Evolutionary conservation across 1,140 invertebrate species (phyloP), one percentile per base, ranked within the genome.

Genomic region (Ditylenchus dipsaci): DNA sequence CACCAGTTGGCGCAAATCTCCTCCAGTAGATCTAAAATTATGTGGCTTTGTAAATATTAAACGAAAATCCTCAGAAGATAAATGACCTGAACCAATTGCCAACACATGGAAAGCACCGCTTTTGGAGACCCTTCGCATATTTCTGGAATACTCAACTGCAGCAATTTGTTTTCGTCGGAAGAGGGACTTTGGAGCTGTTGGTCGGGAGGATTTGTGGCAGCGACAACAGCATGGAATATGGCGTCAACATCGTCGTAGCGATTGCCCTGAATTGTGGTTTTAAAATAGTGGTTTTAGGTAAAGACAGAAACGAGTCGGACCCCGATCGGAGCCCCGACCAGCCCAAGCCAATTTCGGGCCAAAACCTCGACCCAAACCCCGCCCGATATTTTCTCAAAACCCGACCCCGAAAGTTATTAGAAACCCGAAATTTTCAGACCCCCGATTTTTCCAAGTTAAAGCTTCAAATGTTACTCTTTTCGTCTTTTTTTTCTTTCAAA

Each of bases 21-120:
- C 65, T 7, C 79, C 78, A 81, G 60, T 74, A 80, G 15, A 81
- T 72, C 38, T 80, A 47, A 30, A 78, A 26, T 33, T 33, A 13
- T 7, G 49, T 53, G 3, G 49, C 15, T 53, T 21, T 19, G n/a
- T 53, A 53, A 53, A 53, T 17, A 53, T 7, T n/a, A 53, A 7
- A 53, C 15, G 49, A 53, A 53, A 53, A 17, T 5, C 3, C 15
- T 53, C 15, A 5, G 8, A 53, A 3, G 15, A 53, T 3, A 53
- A 17, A 3, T 43, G n/a, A 61, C 63, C 56, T 65, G 69, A 19
- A 73, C 67, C 19, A 80, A 75, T 45, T 69, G 66, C 76, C 76
- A 78, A 53, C 61, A 68, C 38, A 81, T 56, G 23, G 53, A 47
- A 23, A 75, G 45, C 19, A 79, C n/a, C 38, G 73, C 26, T 65